phyloP scores from a whole-genome alignment of 2,797 vertebrate genomes.

The Thripadectes ignobilis region DNA sequence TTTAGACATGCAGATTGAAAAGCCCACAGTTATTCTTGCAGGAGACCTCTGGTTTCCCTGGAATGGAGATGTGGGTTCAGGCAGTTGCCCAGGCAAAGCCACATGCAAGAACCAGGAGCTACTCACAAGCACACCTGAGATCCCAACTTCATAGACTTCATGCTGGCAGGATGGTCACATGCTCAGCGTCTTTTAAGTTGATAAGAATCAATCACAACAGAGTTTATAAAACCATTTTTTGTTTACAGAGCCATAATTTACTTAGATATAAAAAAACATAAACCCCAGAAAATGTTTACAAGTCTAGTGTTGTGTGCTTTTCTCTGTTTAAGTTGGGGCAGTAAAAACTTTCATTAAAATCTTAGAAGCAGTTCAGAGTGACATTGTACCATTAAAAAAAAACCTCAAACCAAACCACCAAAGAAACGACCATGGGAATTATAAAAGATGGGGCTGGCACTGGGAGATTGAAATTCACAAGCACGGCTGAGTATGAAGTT shows the following conservation, averaged over 20 bases:
- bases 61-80: neutral
- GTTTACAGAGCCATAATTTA: neutral
- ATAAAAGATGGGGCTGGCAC: neutral
- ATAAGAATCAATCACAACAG: neutral
- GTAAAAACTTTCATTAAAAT: neutral
- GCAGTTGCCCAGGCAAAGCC: neutral
- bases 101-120: neutral
- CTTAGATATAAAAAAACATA: neutral
- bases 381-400: neutral
- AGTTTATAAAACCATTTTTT: neutral
- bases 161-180: rapidly evolving
- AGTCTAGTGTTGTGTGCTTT: neutral
- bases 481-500: neutral
- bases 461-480: neutral
- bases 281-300: neutral
- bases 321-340: neutral
- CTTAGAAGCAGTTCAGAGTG: neutral
- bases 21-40: neutral
- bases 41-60: neutral
- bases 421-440: neutral
- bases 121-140: neutral
- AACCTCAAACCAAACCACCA: neutral
- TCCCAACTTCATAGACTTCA: neutral
- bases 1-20: neutral
- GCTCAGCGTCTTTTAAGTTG: neutral